phyloP scores from a whole-genome alignment of 2,888 invertebrate genomes.

The Ophion obscuratus region DNA sequence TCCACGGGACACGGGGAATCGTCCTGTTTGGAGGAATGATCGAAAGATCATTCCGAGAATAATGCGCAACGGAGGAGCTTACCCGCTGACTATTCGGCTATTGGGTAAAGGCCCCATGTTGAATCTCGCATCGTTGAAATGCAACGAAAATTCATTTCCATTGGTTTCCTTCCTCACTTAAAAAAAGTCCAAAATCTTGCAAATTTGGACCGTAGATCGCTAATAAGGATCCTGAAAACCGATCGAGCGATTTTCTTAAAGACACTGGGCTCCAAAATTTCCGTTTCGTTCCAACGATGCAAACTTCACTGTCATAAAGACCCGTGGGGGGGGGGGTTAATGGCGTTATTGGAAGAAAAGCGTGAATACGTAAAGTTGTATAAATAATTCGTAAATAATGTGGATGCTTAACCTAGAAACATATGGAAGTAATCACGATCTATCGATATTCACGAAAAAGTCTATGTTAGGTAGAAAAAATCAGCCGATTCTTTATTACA shows the following conservation, averaged over 20 bases:
- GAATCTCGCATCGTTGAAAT: too few species aligned
- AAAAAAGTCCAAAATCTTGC: too few species aligned
- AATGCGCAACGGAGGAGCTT: neutral
- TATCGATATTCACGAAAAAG: slow-evolving; percentile 42
- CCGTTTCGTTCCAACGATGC: too few species aligned
- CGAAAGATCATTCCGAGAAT: neutral
- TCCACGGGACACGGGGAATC: slow-evolving; percentile 56
- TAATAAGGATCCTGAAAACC: too few species aligned
- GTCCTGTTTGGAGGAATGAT: slow-evolving; percentile 49
- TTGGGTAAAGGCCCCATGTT: neutral
- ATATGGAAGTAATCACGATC: neutral
- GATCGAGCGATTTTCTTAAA: too few species aligned
- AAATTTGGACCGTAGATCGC: too few species aligned
- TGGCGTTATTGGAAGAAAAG: slow-evolving; percentile 5
- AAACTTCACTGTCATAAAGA: too few species aligned
- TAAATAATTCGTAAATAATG: slow-evolving; percentile 17
- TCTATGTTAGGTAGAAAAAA: slow-evolving; percentile 72
- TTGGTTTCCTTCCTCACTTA: too few species aligned
- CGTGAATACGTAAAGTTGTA: slow-evolving; percentile 43
- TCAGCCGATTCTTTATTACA: slow-evolving; percentile 77
- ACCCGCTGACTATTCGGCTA: neutral
- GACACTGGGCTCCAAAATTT: too few species aligned
- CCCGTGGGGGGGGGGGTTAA: too few species aligned
- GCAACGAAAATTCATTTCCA: too few species aligned
- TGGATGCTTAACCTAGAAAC: slow-evolving; percentile 10